Evolutionary conservation across 2,888 invertebrate genomes (phyloP).

Genomic region (Tetragonula carbonaria): DNA sequence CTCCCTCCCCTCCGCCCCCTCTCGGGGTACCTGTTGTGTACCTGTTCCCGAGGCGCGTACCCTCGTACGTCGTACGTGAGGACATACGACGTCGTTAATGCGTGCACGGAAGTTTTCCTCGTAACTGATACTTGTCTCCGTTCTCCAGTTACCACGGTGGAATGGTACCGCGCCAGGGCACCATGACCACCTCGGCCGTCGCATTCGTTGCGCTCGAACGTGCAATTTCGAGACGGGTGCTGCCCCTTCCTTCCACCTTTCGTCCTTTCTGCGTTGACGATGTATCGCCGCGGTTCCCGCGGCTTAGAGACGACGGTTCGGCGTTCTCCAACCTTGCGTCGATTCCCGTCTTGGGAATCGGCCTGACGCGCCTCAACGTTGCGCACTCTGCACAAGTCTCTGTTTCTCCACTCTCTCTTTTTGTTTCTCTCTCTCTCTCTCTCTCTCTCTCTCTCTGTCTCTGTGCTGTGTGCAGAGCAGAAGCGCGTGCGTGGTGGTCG

Average conservation of each 20-base stretch:
- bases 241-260: conserved; percentile 38
- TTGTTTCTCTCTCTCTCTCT: too few species aligned
- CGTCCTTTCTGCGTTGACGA: conserved; percentile 12
- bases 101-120: conserved; percentile 80
- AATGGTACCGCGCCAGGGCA: conserved; percentile 74
- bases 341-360: conserved; percentile 49
- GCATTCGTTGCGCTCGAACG: conserved; percentile 71
- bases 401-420: too few species aligned
- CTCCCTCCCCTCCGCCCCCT: too few species aligned
- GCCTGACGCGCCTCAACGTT: background rate
- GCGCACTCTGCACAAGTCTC: background rate
- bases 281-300: conserved; percentile 17
- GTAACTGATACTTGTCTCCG: conserved; percentile 80
- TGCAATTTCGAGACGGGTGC: conserved; percentile 68
- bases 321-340: conserved; percentile 30
- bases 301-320: conserved; percentile 38
- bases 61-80: conserved; percentile 65
- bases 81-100: conserved; percentile 73
- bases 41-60: conserved; percentile 62
- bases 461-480: too few species aligned
- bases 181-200: conserved; percentile 70
- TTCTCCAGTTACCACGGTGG: conserved; percentile 79
- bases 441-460: too few species aligned
- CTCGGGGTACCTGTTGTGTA: conserved; percentile 66
- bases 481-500: too few species aligned